Evolutionary conservation across 1,140 invertebrate genomes (phyloP), one percentile per base, ranked within the genome.

Genomic region (Helicorthomorpha holstii): DNA sequence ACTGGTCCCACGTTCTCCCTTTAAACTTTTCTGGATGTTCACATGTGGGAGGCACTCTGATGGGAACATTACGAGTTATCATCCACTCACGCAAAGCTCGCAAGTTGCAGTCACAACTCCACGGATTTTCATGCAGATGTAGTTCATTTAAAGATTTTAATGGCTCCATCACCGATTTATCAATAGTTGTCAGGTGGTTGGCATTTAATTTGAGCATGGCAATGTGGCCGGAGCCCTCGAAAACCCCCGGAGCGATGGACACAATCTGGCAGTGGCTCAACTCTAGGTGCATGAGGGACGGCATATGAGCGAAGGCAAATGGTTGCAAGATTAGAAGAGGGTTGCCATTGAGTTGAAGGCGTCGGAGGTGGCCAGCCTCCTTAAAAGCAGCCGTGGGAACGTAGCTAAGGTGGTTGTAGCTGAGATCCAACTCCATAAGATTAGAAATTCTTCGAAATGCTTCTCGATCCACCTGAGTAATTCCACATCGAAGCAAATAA

Each of bases 391-490:
- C 73, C 42, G 76, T 75, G 54, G 83, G 75, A 7, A 87, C 63
- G 54, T 63, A 69, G 27, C 68, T 69, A 42, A 88, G 72, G 46
- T 75, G 70, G 65, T 89, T 89, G 59, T 82, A 74, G 24, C 81
- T 81, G 46, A 89, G 64, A 65, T 89, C 83, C 34, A 93, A 77
- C 70, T 92, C 87, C 3, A 91, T 77, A 19, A 93, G 69, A 56
- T 92, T 91, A 53, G 78, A 82, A 57, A 93, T 75, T 59, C 87
- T 83, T 59, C 79, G 75, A 66, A 93, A 91, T 7, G 86, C 83
- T 44, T 63, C 61, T 41, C 80, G 74, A 64, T 92, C 82, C 64
- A 94, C 88, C 67, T 83, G 81, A 23, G 82, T 79, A 57, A 93
- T 78, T 54, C 78, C 78, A 65, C 88, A 92, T 56, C 74, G 78